phyloP scores from a whole-genome alignment of 2,113 vertebrate species.

The Ranitomeya imitator region DNA sequence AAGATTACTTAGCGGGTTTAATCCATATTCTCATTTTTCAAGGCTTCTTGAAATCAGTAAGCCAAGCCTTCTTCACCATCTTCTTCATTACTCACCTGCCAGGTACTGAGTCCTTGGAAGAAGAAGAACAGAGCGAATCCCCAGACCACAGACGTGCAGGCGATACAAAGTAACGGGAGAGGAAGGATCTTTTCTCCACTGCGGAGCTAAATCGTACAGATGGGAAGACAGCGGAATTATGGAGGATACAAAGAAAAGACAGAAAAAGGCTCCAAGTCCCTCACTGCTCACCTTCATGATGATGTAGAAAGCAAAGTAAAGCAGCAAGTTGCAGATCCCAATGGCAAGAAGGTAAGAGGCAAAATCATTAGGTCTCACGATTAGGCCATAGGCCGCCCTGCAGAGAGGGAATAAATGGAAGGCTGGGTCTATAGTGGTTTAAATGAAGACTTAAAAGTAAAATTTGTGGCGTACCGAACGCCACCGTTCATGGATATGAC shows the following conservation, averaged over 20 bases:
- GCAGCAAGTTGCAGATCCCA: constrained; percentile 96
- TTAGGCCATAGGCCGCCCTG: constrained; percentile 92
- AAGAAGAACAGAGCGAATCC: constrained; percentile 96
- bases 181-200: constrained; percentile 88
- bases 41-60: too few species aligned
- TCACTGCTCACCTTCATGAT: constrained; percentile 90
- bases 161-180: constrained; percentile 86
- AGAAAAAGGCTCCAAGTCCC: background rate
- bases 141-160: constrained; percentile 93
- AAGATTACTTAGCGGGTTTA: too few species aligned
- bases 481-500: too few species aligned
- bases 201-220: constrained; percentile 68
- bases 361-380: constrained; percentile 91
- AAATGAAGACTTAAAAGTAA: too few species aligned
- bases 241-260: background rate
- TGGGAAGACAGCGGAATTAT: background rate
- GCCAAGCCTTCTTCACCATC: too few species aligned
- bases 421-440: too few species aligned
- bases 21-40: too few species aligned
- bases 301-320: constrained; percentile 98
- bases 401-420: background rate
- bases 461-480: too few species aligned
- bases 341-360: constrained; percentile 97
- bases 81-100: constrained; percentile 82
- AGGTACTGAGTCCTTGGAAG: constrained; percentile 98